Evolutionary conservation across 1,140 invertebrate species (phyloP).

Genomic region (Parapsyche elsis): DNA sequence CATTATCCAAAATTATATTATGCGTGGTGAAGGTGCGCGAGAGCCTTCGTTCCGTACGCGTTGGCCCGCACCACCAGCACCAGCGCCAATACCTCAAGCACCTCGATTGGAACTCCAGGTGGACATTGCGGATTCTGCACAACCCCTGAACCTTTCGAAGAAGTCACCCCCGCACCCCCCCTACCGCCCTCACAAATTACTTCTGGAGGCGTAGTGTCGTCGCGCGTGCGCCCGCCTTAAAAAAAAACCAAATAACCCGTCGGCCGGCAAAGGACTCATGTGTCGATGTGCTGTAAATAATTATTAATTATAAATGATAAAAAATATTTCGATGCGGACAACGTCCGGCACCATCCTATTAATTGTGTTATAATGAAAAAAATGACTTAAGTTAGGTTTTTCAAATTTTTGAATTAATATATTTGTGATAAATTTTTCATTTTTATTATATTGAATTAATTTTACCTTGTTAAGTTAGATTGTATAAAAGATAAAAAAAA

Average conservation of each 20-base stretch:
- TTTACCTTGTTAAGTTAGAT: conserved; percentile 47
- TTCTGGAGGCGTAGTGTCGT: conserved; percentile 70
- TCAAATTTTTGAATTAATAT: conserved; percentile 55
- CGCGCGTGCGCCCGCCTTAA: conserved; percentile 57
- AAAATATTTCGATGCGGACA: conserved; percentile 47
- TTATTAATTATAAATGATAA: conserved; percentile 41
- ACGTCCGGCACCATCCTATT: conserved; percentile 52
- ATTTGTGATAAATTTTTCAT: conserved; percentile 56
- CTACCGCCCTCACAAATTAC: conserved; percentile 67
- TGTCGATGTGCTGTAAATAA: conserved; percentile 27
- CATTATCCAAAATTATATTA: conserved; percentile 90
- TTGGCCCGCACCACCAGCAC: conserved; percentile 55
- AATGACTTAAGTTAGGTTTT: conserved; percentile 53
- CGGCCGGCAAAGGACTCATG: conserved; percentile 40
- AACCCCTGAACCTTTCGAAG: conserved; percentile 88
- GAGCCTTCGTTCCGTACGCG: conserved; percentile 43
- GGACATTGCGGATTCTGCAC: conserved; percentile 82
- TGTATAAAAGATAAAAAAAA: conserved; percentile 31
- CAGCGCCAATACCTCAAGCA: conserved; percentile 67
- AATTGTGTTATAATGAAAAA: conserved; percentile 44
- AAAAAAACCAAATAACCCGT: conserved; percentile 44
- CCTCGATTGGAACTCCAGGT: conserved; percentile 82
- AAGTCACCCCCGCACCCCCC: conserved; percentile 78
- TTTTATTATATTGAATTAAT: conserved; percentile 39
- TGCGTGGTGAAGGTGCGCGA: conserved; percentile 69